Evolutionary conservation across 2,113 vertebrate genomes (phyloP), one percentile per base, ranked within the genome.

Genomic region (Callorhinus ursinus): DNA sequence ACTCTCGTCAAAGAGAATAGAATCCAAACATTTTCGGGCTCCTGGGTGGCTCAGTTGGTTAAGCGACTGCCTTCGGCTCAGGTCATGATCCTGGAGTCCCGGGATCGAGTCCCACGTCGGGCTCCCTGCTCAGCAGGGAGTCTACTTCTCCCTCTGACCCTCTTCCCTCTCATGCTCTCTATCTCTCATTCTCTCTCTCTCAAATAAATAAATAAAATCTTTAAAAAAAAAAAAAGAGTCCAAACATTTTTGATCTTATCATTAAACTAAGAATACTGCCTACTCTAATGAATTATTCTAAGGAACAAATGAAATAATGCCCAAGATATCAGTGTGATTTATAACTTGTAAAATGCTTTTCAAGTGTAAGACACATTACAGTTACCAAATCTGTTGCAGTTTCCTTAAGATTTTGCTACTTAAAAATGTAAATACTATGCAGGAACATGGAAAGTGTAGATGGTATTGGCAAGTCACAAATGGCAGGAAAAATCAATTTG

Each of bases 241-340:
- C 71, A 81, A 49, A 80, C 21, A 85, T 92, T 85, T 96, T 72
- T 89, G 39, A 53, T 91, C 42, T 93, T 71, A 89, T 94, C 33
- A 85, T 57, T 74, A 77, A 96, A 84, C 0, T 83, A 53, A 92
- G 61, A 95, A 87, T 65, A 67, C 82, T 65, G 53, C 65, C 63
- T 79, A 51, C 28, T 63, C 8, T 33, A 67, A 18, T 36, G 46
- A 93, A 65, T 81, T 65, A 86, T 65, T 79, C 19, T 65, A 93
- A 92, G 42, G 36, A 95, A 72, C 18, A 65, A 85, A 85, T 55
- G 14, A 88, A 92, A 77, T 69, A 86, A 89, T 55, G 11, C 1
- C 82, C 51, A 81, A 7, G 5, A 77, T n/a, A 61, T 67, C 42
- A 42, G 63, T 79, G 6, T 69, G n/a, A 36, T 71, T 92, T 96